Evolutionary conservation across 2,797 vertebrate genomes (phyloP).

Genomic region (Premnoplex brunnescens): DNA sequence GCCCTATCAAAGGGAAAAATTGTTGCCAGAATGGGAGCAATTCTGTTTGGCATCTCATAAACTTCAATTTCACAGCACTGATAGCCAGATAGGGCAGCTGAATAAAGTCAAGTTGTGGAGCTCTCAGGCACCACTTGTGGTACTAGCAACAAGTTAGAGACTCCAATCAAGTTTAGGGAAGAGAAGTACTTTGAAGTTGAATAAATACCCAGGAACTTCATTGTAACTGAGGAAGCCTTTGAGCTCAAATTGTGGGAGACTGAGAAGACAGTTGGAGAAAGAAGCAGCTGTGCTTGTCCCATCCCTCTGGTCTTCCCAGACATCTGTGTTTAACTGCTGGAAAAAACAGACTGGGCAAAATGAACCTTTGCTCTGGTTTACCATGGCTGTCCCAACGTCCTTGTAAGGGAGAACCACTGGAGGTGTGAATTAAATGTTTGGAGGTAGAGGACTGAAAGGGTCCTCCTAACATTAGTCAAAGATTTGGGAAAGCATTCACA

Average conservation of each 20-base stretch:
- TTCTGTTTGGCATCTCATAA: neutral
- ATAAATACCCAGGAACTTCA: neutral
- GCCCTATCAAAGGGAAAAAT: neutral
- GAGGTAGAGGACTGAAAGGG: neutral
- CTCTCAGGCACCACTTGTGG: neutral
- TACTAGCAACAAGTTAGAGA: neutral
- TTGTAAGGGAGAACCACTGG: neutral
- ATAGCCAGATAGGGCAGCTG: neutral
- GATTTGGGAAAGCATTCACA: neutral
- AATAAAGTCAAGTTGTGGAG: neutral
- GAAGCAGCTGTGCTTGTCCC: neutral
- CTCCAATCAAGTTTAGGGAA: neutral
- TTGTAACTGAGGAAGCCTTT: neutral
- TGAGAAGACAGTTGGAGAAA: neutral
- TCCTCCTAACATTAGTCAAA: neutral
- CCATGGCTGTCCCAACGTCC: neutral
- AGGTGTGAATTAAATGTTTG: neutral
- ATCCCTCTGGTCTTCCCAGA: neutral
- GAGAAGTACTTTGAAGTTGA: neutral
- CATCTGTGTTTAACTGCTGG: neutral
- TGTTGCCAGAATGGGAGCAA: neutral
- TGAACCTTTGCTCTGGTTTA: neutral
- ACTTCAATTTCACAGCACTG: neutral
- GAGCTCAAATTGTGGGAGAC: neutral
- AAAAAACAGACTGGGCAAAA: neutral